Conservation (phyloP, 2,797 vertebrate genomes). For the Labroides dimidiatus region DNA sequence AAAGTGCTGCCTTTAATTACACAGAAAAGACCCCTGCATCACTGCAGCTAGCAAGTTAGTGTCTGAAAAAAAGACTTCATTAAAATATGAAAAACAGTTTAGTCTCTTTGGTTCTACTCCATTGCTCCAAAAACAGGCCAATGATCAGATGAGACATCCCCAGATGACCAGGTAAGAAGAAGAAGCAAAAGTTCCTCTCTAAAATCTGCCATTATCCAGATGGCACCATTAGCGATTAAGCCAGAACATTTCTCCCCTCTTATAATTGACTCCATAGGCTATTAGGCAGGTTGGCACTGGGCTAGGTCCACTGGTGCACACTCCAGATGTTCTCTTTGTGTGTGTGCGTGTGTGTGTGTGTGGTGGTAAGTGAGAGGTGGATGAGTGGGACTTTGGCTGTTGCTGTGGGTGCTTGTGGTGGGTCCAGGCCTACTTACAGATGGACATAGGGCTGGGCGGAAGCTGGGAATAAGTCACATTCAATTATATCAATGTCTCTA, state of each 20-base stretch:
- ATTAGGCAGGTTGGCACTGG: slow-evolving; percentile 89
- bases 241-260: slow-evolving; percentile 86
- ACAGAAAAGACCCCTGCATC: slow-evolving; percentile 32
- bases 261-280: slow-evolving; percentile 91
- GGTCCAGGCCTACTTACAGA: slow-evolving; percentile 81
- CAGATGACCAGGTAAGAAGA: slow-evolving; percentile 86
- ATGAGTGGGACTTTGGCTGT: slow-evolving; percentile 55
- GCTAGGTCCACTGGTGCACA: slow-evolving; percentile 82
- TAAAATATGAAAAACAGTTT: slow-evolving; percentile 82
- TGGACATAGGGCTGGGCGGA: slow-evolving; percentile 80
- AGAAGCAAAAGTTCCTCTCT: slow-evolving; percentile 83
- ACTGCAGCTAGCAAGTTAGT: slow-evolving; percentile 13
- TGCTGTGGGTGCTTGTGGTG: slow-evolving; percentile 66
- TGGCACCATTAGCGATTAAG: slow-evolving; percentile 88
- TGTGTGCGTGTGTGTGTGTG: slow-evolving; percentile 43
- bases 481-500: slow-evolving; percentile 87
- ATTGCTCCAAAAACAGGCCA: slow-evolving; percentile 76
- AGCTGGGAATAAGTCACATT: slow-evolving; percentile 84
- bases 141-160: slow-evolving; percentile 81
- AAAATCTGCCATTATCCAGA: slow-evolving; percentile 88
- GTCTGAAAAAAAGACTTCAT: slow-evolving; percentile 69
- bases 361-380: slow-evolving; percentile 30
- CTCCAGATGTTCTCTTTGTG: slow-evolving; percentile 85
- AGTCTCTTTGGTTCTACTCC: slow-evolving; percentile 77
- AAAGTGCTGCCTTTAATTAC: slow-evolving; percentile 51